phyloP scores from a whole-genome alignment of 2,888 invertebrate genomes.

The Ephialtes manifestator region DNA sequence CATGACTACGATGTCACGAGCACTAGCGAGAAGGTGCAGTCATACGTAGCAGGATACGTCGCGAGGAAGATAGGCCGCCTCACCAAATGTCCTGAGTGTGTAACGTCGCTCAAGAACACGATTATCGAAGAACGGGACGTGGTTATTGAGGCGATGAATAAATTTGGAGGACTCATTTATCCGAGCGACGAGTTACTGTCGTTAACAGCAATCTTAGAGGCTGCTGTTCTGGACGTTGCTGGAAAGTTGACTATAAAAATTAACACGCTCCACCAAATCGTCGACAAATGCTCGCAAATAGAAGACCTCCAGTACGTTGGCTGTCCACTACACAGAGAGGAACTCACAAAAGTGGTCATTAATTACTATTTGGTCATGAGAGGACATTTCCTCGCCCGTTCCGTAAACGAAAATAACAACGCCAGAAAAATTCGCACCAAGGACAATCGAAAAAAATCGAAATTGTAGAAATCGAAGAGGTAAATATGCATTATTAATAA shows the following conservation, averaged over 20 bases:
- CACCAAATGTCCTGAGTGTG: background rate
- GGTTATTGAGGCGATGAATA: background rate
- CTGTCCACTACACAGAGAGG: background rate
- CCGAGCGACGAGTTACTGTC: background rate
- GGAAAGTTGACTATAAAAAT: slow-evolving; percentile 2
- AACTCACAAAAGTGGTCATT: background rate
- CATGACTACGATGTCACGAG: slow-evolving; percentile 4
- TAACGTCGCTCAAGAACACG: background rate
- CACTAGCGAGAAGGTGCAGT: background rate
- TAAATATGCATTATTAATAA: too few species aligned
- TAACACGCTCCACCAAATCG: background rate
- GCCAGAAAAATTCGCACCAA: background rate
- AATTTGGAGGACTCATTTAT: background rate
- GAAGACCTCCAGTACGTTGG: background rate
- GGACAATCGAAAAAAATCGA: background rate
- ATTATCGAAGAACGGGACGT: background rate
- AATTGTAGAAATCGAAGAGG: background rate
- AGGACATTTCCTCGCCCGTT: slow-evolving; percentile 1
- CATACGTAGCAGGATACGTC: slow-evolving; percentile 5
- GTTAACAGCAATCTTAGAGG: background rate
- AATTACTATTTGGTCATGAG: background rate
- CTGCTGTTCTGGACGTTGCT: background rate
- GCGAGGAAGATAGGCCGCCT: background rate
- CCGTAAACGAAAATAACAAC: background rate
- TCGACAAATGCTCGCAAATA: background rate